Conservation (phyloP, 2,888 invertebrate species). For the Drosophila mayaguana region DNA sequence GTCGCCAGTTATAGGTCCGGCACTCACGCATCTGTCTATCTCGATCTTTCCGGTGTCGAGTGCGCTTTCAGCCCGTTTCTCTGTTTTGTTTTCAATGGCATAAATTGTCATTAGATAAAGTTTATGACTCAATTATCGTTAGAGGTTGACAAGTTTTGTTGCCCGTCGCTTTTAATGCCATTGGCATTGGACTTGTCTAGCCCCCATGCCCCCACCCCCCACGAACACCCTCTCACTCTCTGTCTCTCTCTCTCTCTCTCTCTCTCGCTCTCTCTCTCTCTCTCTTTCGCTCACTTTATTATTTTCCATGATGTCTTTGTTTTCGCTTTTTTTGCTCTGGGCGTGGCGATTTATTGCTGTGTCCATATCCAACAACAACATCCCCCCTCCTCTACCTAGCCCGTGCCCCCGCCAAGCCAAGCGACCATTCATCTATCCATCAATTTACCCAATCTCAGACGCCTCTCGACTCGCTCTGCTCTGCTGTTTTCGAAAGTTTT, state of each 20-base stretch:
- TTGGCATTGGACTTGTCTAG: slow-evolving; percentile 62
- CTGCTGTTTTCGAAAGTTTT: slow-evolving; percentile 45
- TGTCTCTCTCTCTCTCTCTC: not conserved
- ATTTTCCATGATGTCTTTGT: slow-evolving; percentile 34
- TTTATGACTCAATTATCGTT: slow-evolving; percentile 79
- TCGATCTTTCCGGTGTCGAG: slow-evolving; percentile 56
- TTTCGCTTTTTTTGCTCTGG: slow-evolving; percentile 35
- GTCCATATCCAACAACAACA: slow-evolving; percentile 16
- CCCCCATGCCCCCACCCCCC: not conserved
- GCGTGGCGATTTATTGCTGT: slow-evolving; percentile 59
- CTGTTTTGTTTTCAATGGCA: slow-evolving; percentile 68
- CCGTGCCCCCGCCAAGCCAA: slow-evolving; percentile 2
- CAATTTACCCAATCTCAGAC: slow-evolving; percentile 43
- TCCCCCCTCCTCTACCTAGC: not conserved
- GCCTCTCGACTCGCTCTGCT: slow-evolving; percentile 15
- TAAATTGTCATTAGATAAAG: slow-evolving; percentile 79
- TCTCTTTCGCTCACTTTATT: slow-evolving; percentile 29
- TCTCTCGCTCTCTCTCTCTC: not conserved
- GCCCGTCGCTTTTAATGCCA: slow-evolving; percentile 62
- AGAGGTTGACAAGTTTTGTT: slow-evolving; percentile 71
- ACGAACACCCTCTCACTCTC: not conserved
- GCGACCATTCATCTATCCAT: slow-evolving; percentile 26
- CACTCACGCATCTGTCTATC: slow-evolving; percentile 22
- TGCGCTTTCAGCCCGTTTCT: slow-evolving; percentile 35
- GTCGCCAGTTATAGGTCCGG: not conserved